These are phyloP conservation scores for Dorcus hopei DNA, from an alignment of 2,888 invertebrate species.

Conservation along the genomic window DNA sequence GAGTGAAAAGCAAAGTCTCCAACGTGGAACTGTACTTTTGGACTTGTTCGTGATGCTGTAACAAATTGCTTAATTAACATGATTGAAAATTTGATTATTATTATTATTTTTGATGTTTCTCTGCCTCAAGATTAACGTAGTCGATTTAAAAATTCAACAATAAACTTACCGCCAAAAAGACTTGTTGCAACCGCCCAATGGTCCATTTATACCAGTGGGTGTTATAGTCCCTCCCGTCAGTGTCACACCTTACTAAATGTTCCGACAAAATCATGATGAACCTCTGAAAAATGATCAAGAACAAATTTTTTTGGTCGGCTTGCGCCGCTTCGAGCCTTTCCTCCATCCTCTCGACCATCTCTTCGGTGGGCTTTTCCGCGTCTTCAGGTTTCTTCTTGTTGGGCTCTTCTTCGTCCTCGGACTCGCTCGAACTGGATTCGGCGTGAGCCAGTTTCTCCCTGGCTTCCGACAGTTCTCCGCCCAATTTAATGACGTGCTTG, in stretches of 20 bases:
- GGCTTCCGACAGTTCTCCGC: slow-evolving; percentile 77
- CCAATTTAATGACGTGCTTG: slow-evolving; percentile 85
- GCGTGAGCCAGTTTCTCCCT: slow-evolving; percentile 82
- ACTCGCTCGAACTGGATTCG: slow-evolving; percentile 77
- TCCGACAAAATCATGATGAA: slow-evolving; percentile 98
- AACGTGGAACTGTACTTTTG: slow-evolving; percentile 94
- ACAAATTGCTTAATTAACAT: slow-evolving; percentile 31
- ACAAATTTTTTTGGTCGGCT: slow-evolving; percentile 94
- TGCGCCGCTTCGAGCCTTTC: slow-evolving; percentile 91
- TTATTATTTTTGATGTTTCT: neutral
- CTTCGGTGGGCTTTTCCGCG: slow-evolving; percentile 66
- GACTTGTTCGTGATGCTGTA: slow-evolving; percentile 95
- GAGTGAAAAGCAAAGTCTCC: slow-evolving; percentile 93
- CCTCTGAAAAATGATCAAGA: slow-evolving; percentile 95
- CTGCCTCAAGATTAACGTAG: neutral
- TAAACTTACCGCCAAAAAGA: slow-evolving; percentile 78
- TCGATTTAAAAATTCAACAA: neutral
- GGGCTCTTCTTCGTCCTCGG: slow-evolving; percentile 59
- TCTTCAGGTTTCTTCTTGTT: slow-evolving; percentile 48
- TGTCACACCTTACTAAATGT: slow-evolving; percentile 90
- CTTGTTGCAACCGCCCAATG: slow-evolving; percentile 89
- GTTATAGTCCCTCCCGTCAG: slow-evolving; percentile 87
- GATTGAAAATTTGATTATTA: slow-evolving; percentile 2
- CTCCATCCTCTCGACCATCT: slow-evolving; percentile 94
- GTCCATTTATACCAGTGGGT: slow-evolving; percentile 97